These are phyloP conservation scores for Amblyraja radiata DNA, from an alignment of 2,797 vertebrate genomes.

Conservation along the genomic window DNA sequence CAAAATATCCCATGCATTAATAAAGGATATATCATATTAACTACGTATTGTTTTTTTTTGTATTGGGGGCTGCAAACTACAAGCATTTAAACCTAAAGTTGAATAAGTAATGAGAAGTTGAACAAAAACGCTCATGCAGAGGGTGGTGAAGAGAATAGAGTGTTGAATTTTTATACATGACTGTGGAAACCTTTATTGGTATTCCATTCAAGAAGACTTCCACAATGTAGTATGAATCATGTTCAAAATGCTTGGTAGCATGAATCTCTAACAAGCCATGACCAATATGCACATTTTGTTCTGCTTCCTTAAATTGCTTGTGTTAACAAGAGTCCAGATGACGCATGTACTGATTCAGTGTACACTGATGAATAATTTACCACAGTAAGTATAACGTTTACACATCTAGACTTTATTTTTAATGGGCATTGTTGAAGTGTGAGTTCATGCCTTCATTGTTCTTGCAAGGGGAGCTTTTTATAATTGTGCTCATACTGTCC, in stretches of 20 bases:
- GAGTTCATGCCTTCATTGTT: slow-evolving; percentile 4
- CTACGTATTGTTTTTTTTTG: neutral
- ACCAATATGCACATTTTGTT: neutral
- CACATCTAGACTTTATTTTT: neutral
- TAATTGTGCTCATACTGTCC: neutral
- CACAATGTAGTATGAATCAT: neutral
- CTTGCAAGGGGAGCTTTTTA: neutral
- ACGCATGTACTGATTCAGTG: neutral
- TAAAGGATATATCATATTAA: neutral
- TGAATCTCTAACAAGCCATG: neutral
- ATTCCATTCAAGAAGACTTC: neutral
- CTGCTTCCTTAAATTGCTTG: neutral
- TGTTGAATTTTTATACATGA: neutral
- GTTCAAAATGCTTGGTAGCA: neutral
- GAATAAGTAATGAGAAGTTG: neutral
- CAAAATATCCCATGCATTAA: neutral
- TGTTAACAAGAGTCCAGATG: neutral
- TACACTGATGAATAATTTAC: slow-evolving; percentile 1
- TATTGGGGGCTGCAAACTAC: neutral
- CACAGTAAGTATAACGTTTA: neutral
- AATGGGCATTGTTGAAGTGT: neutral
- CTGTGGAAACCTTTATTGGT: neutral
- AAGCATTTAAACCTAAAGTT: neutral
- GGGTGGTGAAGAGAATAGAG: neutral
- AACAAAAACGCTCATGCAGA: neutral